These are phyloP conservation scores for Elaphurus davidianus DNA, from an alignment of 2,113 vertebrate genomes.

Conservation along the genomic window DNA sequence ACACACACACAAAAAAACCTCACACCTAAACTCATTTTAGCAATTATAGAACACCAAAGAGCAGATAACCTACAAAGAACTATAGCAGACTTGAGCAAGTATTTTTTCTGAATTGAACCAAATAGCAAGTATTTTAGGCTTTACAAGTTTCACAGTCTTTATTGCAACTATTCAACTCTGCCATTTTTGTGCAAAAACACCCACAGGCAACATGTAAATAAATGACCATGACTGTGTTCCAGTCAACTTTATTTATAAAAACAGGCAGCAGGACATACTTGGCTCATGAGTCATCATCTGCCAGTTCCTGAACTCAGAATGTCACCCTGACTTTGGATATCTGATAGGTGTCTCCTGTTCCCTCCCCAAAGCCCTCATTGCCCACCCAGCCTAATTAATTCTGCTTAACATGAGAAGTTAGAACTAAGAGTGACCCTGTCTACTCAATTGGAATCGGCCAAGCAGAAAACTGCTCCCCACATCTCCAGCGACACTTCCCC, in stretches of 20 bases:
- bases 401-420: neutral
- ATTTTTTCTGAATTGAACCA: neutral
- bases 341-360: neutral
- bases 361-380: neutral
- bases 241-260: conserved; percentile 19
- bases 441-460: neutral
- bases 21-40: neutral
- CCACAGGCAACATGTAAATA: neutral
- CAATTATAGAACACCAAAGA: neutral
- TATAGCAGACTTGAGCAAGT: neutral
- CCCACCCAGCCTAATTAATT: neutral
- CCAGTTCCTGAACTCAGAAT: neutral
- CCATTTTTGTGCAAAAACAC: neutral
- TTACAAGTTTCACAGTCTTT: neutral
- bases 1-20: neutral
- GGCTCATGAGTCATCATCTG: neutral
- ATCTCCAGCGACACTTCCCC: neutral
- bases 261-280: neutral
- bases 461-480: neutral
- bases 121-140: neutral
- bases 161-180: neutral
- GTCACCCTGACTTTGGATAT: neutral
- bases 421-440: neutral
- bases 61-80: neutral
- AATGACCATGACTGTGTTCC: neutral